These are phyloP conservation scores for Tetragonula clypearis DNA, from an alignment of 1,140 invertebrate species.

Conservation along the genomic window DNA sequence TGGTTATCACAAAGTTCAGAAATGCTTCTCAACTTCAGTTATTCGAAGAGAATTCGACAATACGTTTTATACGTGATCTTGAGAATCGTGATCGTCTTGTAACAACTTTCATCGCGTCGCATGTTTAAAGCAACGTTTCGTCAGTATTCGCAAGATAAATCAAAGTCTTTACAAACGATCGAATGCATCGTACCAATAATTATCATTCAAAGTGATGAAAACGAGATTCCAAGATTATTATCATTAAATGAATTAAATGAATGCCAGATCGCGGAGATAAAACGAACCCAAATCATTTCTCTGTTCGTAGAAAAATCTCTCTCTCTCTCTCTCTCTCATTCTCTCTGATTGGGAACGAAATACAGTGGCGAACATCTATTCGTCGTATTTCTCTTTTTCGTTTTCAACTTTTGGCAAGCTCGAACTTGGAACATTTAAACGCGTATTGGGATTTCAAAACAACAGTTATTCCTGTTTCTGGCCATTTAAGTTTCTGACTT, in stretches of 20 bases:
- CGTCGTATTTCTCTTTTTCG: background rate
- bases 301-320: background rate
- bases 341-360: background rate
- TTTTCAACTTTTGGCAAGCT: background rate
- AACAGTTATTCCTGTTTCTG: slow-evolving; percentile 18
- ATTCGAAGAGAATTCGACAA: background rate
- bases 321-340: background rate
- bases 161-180: background rate
- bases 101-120: background rate
- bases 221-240: background rate
- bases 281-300: background rate
- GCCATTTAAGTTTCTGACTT: slow-evolving; percentile 20
- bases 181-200: background rate
- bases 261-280: too few relatives aligned
- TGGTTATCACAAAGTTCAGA: slow-evolving; percentile 11
- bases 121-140: background rate
- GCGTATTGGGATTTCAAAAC: slow-evolving; percentile 15
- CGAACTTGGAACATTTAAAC: slow-evolving; percentile 33
- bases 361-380: background rate
- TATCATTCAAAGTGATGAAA: background rate
- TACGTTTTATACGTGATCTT: background rate
- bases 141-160: background rate
- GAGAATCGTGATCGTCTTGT: background rate
- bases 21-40: background rate
- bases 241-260: background rate